A percentile compares a stretch with the other conserved stretches of the same genome.
Evolutionary conservation across 1,140 invertebrate species (phyloP).

Genomic region (Cyclina sinensis): DNA sequence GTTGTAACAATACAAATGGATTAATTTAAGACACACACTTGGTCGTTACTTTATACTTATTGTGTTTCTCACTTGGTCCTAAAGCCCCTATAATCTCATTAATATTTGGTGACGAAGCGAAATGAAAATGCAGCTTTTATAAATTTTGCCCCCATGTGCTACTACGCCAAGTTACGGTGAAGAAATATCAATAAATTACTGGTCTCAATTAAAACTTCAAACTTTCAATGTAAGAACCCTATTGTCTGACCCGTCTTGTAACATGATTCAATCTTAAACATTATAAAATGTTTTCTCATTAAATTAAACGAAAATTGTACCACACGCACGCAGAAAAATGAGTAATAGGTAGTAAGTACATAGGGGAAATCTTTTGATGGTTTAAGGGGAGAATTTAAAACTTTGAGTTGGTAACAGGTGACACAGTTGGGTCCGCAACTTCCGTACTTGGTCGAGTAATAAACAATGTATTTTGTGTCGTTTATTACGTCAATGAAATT

Average conservation of each 20-base stretch:
- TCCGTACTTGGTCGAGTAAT: slow-evolving; percentile 10
- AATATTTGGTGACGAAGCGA: slow-evolving; percentile 32
- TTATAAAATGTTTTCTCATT: slow-evolving; percentile 37
- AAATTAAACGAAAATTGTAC: slow-evolving; percentile 17
- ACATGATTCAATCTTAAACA: slow-evolving; percentile 23
- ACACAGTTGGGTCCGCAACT: background rate
- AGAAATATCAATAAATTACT: slow-evolving; percentile 22
- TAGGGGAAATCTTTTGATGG: slow-evolving; percentile 14
- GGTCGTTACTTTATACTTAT: background rate
- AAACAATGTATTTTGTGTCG: slow-evolving; percentile 27
- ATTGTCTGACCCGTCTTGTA: slow-evolving; percentile 29
- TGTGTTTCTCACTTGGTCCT: background rate
- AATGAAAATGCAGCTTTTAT: slow-evolving; percentile 1
- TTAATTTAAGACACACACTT: slow-evolving; percentile 18
- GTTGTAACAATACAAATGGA: background rate
- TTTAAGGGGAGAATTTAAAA: background rate
- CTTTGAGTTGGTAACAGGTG: background rate
- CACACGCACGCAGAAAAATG: slow-evolving; percentile 28
- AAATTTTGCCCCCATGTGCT: background rate
- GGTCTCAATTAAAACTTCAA: slow-evolving; percentile 43
- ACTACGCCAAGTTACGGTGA: background rate
- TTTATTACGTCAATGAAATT: slow-evolving; percentile 17
- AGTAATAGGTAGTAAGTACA: background rate
- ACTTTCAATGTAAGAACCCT: background rate
- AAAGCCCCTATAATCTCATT: slow-evolving; percentile 25